A percentile compares a stretch with the other conserved stretches of the same genome.
phyloP scores from a whole-genome alignment of 2,113 vertebrate species.

The Scatophagus argus region DNA sequence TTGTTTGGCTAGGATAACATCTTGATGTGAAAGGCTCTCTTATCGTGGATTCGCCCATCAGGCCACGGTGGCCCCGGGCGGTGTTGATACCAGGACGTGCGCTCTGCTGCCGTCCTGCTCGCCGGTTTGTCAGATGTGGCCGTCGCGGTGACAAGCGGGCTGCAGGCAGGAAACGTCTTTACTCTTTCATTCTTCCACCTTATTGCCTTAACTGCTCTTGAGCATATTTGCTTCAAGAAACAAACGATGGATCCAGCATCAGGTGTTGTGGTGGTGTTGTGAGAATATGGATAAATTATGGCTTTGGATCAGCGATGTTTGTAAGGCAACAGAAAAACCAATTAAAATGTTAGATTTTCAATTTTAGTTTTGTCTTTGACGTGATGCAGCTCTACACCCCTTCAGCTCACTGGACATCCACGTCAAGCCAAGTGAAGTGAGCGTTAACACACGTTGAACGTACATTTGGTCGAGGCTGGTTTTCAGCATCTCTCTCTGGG shows the following conservation, averaged over 20 bases:
- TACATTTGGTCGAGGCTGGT: background rate
- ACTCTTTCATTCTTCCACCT: background rate
- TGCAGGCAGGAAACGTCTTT: slow-evolving; percentile 16
- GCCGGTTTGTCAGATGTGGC: slow-evolving; percentile 18
- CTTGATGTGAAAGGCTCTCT: slow-evolving; percentile 55
- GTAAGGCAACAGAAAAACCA: background rate
- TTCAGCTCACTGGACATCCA: too few species aligned
- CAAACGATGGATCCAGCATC: background rate
- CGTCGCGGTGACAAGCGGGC: slow-evolving; percentile 4
- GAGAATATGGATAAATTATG: background rate
- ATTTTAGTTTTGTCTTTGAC: background rate
- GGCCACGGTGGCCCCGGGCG: slow-evolving; percentile 34
- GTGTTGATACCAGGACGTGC: slow-evolving; percentile 17
- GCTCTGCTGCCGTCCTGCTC: background rate
- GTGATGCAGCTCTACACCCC: too few species aligned
- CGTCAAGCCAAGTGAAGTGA: slow-evolving; percentile 16
- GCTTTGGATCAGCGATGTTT: background rate
- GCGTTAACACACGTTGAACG: background rate
- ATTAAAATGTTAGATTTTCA: too few species aligned
- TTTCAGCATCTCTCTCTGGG: background rate
- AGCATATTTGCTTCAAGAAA: background rate
- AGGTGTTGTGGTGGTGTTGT: background rate
- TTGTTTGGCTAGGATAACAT: slow-evolving; percentile 45
- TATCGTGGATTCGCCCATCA: slow-evolving; percentile 55
- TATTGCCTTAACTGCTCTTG: background rate